Evolutionary conservation across 1,140 invertebrate genomes (phyloP).

Genomic region (Anthonomus grandis): DNA sequence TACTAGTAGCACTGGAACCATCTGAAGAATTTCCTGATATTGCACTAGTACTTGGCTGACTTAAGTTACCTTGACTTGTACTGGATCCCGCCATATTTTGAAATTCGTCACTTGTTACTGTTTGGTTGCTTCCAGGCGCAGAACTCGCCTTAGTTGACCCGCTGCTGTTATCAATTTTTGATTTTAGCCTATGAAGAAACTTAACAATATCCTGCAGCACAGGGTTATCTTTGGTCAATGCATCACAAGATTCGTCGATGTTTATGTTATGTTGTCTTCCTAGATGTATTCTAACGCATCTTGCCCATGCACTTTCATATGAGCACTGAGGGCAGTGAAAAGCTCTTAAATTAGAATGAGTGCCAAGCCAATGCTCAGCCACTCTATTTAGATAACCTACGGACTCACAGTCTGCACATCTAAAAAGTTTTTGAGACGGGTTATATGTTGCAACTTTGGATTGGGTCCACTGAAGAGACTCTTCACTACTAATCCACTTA

Average conservation of each 20-base stretch:
- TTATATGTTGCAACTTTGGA: conserved; percentile 71
- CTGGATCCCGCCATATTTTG: conserved; percentile 17
- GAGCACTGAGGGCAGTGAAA: conserved; percentile 71
- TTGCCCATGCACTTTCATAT: conserved; percentile 71
- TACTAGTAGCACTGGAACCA: conserved; percentile 49
- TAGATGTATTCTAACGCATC: conserved; percentile 70
- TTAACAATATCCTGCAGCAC: conserved; percentile 70
- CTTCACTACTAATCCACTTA: conserved; percentile 66
- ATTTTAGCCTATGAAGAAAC: conserved; percentile 65
- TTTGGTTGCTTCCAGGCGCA: conserved; percentile 5
- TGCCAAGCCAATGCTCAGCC: conserved; percentile 80
- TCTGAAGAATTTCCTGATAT: conserved; percentile 25
- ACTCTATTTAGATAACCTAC: conserved; percentile 73
- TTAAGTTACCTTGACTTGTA: conserved; percentile 22
- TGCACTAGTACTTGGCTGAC: conserved; percentile 36
- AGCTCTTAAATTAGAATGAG: conserved; percentile 71
- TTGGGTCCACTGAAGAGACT: conserved; percentile 64
- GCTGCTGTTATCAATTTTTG: conserved; percentile 52
- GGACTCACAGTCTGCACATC: conserved; percentile 74
- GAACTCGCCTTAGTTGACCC: conserved; percentile 37
- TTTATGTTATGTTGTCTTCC: conserved; percentile 64
- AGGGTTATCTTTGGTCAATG: conserved; percentile 66
- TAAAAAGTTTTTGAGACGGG: conserved; percentile 67
- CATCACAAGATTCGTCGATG: conserved; percentile 57
- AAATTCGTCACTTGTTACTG: conserved; percentile 25